Conservation (phyloP, 2,888 invertebrate species). For the Hydrotaea diabolus region DNA sequence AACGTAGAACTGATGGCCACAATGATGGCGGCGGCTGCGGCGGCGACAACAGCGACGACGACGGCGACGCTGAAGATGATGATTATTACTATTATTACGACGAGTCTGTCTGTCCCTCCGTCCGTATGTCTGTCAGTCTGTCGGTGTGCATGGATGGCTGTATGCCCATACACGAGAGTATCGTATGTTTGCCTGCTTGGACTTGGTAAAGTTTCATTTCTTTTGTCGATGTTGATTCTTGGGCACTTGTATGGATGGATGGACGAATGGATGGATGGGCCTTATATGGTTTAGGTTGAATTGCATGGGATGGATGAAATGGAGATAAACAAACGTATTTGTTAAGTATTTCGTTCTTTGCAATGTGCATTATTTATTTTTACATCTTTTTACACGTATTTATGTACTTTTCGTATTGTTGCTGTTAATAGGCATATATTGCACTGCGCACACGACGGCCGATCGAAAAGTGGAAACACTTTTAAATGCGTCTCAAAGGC, state of each 20-base stretch:
- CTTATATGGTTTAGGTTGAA: neutral
- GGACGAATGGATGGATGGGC: constrained; percentile 13
- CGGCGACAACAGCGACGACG: constrained; percentile 8
- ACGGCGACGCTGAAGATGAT: neutral
- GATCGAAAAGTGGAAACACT: neutral
- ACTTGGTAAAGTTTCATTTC: constrained; percentile 22
- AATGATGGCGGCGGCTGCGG: constrained; percentile 3
- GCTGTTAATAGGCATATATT: neutral
- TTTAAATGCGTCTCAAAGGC: too few species aligned
- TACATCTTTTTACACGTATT: constrained; percentile 20
- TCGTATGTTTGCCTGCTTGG: constrained; percentile 14
- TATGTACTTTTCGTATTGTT: constrained; percentile 12
- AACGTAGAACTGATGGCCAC: neutral
- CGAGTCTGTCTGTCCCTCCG: constrained; percentile 2
- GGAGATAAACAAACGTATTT: constrained; percentile 33
- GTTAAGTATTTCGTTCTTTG: constrained; percentile 31
- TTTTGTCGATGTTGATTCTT: constrained; percentile 31
- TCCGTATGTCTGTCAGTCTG: neutral
- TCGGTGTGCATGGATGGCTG: neutral
- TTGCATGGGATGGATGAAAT: neutral
- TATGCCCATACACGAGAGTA: neutral
- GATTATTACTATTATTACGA: constrained; percentile 19
- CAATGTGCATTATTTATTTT: constrained; percentile 18
- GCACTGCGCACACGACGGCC: neutral
- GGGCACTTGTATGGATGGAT: constrained; percentile 23